Evolutionary conservation across 2,888 invertebrate species (phyloP), one percentile per base, ranked within the genome.

Genomic region (Leptinotarsa juncta): DNA sequence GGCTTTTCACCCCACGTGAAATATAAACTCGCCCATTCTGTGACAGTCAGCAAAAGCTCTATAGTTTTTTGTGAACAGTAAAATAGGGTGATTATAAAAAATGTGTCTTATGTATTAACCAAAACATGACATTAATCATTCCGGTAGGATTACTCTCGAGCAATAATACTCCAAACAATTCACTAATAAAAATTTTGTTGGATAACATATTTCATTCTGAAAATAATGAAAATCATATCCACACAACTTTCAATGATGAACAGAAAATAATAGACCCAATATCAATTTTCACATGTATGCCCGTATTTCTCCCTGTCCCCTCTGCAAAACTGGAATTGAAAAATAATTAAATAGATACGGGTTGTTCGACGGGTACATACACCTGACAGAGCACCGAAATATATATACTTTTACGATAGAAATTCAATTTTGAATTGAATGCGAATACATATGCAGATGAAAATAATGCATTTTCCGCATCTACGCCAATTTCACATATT

Each of bases 281-380:
- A 10, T 18, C 18, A 12, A 18, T 53, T 7, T 53, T 53, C 53
- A 18, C 1, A 18, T 18, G 18, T 10, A 3, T 18, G 18, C n/a
- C 18, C 3, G 14, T 18, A 53, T 53, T 18, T 10, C 18, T 18
- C 10, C 1, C 7, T 53, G 7, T 3, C 53, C 10, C 7, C 53
- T 18, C 18, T 10, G 10, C 12, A 5, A 18, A 53, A 53, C 18
- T 53, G 12, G 12, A 53, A 53, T 18, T 12, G 18, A 53, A 53
- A 18, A 53, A 53, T 53, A 53, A 18, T 53, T 53, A 53, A 53
- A 18, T 53, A 53, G 53, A 53, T 53, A 53, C 53, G 53, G 53
- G 53, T 53, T 53, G n/a, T 53, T 53, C 18, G 18, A 12, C 7
- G 53, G n/a, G 18, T 18, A 18, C 7, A 53, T 18, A 53, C 53